Evolutionary conservation across 2,797 vertebrate species (phyloP).

Genomic region (Lepilemur septentrionalis): DNA sequence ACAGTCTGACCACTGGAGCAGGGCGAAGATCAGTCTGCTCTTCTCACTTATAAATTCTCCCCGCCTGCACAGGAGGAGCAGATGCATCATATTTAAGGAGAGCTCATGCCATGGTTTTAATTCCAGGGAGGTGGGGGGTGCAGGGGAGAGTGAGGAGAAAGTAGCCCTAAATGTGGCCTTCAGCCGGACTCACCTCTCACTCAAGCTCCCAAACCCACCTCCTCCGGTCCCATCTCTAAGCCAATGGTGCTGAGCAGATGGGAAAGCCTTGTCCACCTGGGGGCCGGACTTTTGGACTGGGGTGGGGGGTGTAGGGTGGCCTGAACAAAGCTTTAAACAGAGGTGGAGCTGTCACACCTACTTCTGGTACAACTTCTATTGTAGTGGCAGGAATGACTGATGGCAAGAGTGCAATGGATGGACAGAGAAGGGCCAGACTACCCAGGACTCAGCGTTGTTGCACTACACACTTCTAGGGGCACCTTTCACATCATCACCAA

Average conservation of each 20-base stretch:
- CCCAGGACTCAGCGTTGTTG: neutral
- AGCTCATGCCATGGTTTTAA: neutral
- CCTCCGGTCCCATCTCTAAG: neutral
- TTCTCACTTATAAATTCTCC: slow-evolving; percentile 66
- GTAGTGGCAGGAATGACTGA: neutral
- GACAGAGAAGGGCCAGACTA: neutral
- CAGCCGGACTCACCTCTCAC: neutral
- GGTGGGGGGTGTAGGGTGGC: neutral
- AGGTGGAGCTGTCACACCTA: neutral
- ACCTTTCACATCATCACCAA: too few species aligned
- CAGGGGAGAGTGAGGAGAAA: neutral
- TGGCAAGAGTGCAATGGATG: neutral
- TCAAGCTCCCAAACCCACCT: neutral
- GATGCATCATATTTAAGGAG: slow-evolving; percentile 52
- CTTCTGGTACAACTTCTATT: neutral
- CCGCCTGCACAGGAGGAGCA: neutral
- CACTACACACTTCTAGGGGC: neutral
- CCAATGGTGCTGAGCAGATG: neutral
- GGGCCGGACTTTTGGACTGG: neutral
- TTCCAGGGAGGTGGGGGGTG: neutral
- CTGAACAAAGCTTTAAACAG: neutral
- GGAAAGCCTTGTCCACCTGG: neutral
- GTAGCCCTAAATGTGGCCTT: neutral
- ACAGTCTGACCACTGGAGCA: slow-evolving; percentile 24
- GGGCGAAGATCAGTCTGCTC: slow-evolving; percentile 41